Evolutionary conservation across 2,888 invertebrate genomes (phyloP).

Genomic region (Eupithecia exiguata): DNA sequence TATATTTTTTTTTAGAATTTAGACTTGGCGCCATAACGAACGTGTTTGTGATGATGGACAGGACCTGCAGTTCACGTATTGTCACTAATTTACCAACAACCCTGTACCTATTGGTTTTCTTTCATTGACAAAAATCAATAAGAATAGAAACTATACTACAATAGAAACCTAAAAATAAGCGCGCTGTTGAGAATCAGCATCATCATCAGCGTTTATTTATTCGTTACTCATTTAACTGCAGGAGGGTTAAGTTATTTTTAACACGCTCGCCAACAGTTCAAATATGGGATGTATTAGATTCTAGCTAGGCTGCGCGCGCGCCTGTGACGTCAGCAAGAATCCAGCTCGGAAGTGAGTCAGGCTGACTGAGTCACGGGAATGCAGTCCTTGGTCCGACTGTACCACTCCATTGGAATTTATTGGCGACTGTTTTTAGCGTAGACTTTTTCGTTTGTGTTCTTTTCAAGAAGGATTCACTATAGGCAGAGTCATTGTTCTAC

Average conservation of each 20-base stretch:
- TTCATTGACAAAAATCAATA: background rate
- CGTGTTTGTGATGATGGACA: no score
- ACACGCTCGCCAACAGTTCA: background rate
- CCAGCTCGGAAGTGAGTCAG: conserved; percentile 74
- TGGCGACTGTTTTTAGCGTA: background rate
- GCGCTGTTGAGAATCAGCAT: background rate
- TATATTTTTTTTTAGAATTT: no score
- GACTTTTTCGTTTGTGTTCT: background rate
- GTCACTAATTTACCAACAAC: no score
- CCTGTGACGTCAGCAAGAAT: conserved; percentile 76
- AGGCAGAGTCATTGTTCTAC: no score
- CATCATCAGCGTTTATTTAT: background rate
- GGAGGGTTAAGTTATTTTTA: background rate
- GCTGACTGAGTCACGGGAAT: conserved; percentile 51
- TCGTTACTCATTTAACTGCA: background rate
- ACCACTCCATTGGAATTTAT: background rate
- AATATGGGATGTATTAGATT: background rate
- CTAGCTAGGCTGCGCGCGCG: conserved; percentile 53
- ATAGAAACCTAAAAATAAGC: background rate
- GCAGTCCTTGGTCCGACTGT: conserved; percentile 38
- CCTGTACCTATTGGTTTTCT: background rate
- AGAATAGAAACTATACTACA: background rate
- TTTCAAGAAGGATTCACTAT: background rate
- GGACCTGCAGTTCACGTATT: no score
- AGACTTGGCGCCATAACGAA: no score